A percentile compares a stretch with the other conserved stretches of the same genome.
phyloP scores from a whole-genome alignment of 1,140 invertebrate species.

The Conus ventricosus region DNA sequence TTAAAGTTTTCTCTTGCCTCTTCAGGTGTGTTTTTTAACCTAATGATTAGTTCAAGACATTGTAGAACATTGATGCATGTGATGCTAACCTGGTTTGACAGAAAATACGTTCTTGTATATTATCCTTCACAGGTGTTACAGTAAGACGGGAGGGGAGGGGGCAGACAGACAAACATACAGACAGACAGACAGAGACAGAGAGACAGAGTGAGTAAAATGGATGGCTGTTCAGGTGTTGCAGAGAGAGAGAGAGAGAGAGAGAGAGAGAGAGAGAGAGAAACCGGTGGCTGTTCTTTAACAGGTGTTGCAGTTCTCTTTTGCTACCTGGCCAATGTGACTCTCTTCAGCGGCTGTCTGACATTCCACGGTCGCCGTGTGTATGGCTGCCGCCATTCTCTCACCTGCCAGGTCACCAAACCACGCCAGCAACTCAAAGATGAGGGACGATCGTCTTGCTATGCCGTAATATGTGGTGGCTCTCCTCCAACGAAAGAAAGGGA shows the following conservation, averaged over 20 bases:
- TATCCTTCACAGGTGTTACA: not conserved
- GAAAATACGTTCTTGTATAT: not conserved
- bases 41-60: too few relatives aligned
- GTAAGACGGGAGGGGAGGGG: too few relatives aligned
- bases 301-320: slow-evolving; percentile 47
- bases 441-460: not conserved
- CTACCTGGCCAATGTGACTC: slow-evolving; percentile 50
- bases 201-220: too few relatives aligned
- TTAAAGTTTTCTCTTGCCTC: too few relatives aligned
- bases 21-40: too few relatives aligned
- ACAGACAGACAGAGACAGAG: too few relatives aligned
- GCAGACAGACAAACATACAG: too few relatives aligned
- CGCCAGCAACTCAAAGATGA: slow-evolving; percentile 15
- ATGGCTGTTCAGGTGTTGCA: too few relatives aligned
- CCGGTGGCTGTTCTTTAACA: not conserved
- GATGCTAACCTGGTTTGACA: not conserved
- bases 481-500: not conserved
- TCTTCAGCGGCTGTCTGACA: slow-evolving; percentile 50
- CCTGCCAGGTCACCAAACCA: slow-evolving; percentile 41
- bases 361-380: slow-evolving; percentile 48
- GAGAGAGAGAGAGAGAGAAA: not conserved
- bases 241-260: too few relatives aligned
- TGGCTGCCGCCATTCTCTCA: slow-evolving; percentile 42
- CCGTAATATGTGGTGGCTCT: slow-evolving; percentile 13
- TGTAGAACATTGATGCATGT: too few relatives aligned